Conservation (phyloP, 2,888 invertebrate genomes). For the Apodemia hepburni region DNA sequence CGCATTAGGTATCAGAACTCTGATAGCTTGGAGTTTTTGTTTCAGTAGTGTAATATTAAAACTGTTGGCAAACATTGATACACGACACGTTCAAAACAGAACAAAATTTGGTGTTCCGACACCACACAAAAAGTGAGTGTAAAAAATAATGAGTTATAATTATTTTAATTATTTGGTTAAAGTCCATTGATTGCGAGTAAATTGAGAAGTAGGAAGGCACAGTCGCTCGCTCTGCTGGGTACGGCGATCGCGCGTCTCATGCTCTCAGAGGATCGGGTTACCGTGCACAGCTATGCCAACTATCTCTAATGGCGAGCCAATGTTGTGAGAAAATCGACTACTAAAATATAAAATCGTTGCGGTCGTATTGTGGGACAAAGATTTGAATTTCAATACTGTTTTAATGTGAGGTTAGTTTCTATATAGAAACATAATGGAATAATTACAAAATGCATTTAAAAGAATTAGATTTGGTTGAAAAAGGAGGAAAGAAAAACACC, state of each 20-base stretch:
- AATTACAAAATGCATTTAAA: too few relatives aligned
- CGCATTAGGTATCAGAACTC: too few relatives aligned
- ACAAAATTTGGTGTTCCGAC: too few relatives aligned
- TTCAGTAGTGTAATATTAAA: too few relatives aligned
- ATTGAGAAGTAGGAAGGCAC: conserved; percentile 71
- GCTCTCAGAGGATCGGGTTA: conserved; percentile 71
- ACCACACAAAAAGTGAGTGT: neutral
- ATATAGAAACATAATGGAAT: too few relatives aligned
- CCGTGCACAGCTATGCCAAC: conserved; percentile 39
- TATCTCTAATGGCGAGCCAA: conserved; percentile 41
- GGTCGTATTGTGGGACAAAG: conserved; percentile 31
- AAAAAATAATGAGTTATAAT: conserved; percentile 13
- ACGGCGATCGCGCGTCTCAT: conserved; percentile 41
- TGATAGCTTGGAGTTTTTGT: too few relatives aligned
- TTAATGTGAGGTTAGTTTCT: neutral
- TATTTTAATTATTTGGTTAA: conserved; percentile 55
- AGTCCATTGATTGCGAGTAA: conserved; percentile 61
- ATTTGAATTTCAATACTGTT: conserved; percentile 27
- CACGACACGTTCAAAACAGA: too few relatives aligned
- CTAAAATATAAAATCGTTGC: conserved; percentile 35
- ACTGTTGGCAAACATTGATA: too few relatives aligned
- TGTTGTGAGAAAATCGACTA: conserved; percentile 43
- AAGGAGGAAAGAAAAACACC: too few relatives aligned
- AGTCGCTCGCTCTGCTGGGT: conserved; percentile 55
- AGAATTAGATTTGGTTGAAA: too few relatives aligned